phyloP scores from a whole-genome alignment of 2,797 vertebrate species.

The Lepidocolaptes lacrymiger region DNA sequence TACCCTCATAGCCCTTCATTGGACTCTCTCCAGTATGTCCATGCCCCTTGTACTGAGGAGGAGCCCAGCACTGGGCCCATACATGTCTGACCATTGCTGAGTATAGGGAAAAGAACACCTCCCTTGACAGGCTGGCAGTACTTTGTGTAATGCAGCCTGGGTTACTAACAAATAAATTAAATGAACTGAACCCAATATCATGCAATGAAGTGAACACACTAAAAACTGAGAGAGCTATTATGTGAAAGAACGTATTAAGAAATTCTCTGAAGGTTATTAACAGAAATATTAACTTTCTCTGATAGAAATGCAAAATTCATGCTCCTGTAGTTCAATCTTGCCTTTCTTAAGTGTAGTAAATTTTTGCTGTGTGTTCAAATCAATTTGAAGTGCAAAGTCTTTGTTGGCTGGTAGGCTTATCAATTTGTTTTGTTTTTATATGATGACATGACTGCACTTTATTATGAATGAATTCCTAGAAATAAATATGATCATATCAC shows the following conservation, averaged over 20 bases:
- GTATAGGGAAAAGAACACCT: neutral
- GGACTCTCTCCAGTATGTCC: neutral
- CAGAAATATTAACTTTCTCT: neutral
- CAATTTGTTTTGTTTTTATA: neutral
- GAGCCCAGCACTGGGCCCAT: neutral
- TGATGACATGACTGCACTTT: neutral
- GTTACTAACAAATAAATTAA: neutral
- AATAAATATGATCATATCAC: neutral
- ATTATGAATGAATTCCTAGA: conserved; percentile 14
- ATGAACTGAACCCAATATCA: neutral
- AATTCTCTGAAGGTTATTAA: neutral
- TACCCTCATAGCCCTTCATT: neutral
- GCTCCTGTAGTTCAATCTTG: neutral
- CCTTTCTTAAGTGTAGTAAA: neutral
- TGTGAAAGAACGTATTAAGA: neutral
- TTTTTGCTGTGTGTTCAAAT: neutral
- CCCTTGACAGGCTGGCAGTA: neutral
- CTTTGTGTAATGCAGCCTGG: neutral
- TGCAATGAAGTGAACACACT: neutral
- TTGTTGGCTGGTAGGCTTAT: neutral
- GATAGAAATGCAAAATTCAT: neutral
- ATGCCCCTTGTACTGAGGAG: neutral
- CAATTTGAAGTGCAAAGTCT: neutral
- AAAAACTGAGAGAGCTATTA: neutral
- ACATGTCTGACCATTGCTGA: neutral